Evolutionary conservation across 2,888 invertebrate species (phyloP).

Genomic region (Noctua pronuba): DNA sequence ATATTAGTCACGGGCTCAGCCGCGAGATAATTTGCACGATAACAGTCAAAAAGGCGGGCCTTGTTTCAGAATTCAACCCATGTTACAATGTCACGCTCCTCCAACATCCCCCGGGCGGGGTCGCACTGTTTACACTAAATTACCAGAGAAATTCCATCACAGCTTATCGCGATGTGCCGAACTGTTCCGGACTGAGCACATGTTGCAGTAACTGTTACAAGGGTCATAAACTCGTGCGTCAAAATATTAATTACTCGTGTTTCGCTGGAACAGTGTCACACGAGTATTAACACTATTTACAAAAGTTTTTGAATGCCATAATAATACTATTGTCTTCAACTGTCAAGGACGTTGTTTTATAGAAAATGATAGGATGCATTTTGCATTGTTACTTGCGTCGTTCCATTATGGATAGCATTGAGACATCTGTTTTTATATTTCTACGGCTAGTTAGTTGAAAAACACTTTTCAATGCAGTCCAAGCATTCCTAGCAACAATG

Average conservation of each 20-base stretch:
- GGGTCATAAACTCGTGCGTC: constrained; percentile 27
- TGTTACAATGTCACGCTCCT: constrained; percentile 75
- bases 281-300: constrained; percentile 2
- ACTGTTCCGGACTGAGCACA: constrained; percentile 43
- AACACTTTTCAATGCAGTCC: constrained; percentile 7
- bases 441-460: constrained; percentile 6
- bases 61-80: constrained; percentile 76
- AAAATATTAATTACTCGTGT: constrained; percentile 36
- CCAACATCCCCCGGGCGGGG: constrained; percentile 71
- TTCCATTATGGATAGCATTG: constrained; percentile 22
- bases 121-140: constrained; percentile 76
- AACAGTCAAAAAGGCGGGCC: constrained; percentile 72
- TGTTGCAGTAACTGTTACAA: constrained; percentile 47
- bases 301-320: constrained; percentile 24
- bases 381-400: constrained; percentile 18
- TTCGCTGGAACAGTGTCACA: constrained; percentile 10
- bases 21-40: constrained; percentile 76
- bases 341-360: constrained; percentile 30
- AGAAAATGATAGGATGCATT: constrained; percentile 33
- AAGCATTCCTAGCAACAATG: not conserved
- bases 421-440: constrained; percentile 28
- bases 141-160: constrained; percentile 68
- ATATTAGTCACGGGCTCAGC: constrained; percentile 66
- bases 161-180: constrained; percentile 56
- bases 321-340: constrained; percentile 36